Evolutionary conservation across 2,797 vertebrate genomes (phyloP), one percentile per base, ranked within the genome.

Genomic region (Glyptemys insculpta): DNA sequence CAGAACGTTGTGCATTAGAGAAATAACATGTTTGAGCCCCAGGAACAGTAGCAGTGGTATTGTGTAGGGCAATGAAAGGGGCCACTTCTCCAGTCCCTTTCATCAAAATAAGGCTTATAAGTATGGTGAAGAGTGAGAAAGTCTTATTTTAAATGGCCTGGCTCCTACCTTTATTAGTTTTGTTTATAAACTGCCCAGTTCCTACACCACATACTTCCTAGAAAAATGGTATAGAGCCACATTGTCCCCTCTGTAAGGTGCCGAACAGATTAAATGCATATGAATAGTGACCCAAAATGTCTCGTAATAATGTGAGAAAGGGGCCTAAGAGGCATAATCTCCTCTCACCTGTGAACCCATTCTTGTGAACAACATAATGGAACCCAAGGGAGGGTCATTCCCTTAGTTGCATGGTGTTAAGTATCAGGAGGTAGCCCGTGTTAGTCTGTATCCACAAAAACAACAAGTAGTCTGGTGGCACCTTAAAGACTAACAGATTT

Each of bases 141-240:
- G 47, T 2, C 72, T 27, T 78, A 79, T 90, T 87, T 23, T n/a
- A 49, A 50, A 25, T 81, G 53, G 3, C 19, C 53, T 59, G 2
- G 86, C 8, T 91, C 18, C n/a, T 81, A 15, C 19, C 16, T 82
- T 89, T 83, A 72, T 14, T 87, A 1, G 31, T 95, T 93, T 89
- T 34, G 86, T 79, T 79, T 79, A n/a, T 54, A 65, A 4, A 16
- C 1, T 81, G 29, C 19, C n/a, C 41, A 31, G 25, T 57, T 88
- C 16, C 44, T 57, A 29, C 72, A 86, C 27, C 52, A 19, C 10
- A 62, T 16, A 65, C 34, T 65, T 65, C 14, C 18, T 62, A 23
- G 9, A 29, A 59, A 82, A 27, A 82, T 34, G 25, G 21, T 80
- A 29, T 53, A 53, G 59, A 65, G 15, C 59, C 15, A 65, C 31